A percentile compares a stretch with the other conserved stretches of the same genome.
Evolutionary conservation across 2,113 vertebrate species (phyloP).

Genomic region (Channa maculata): DNA sequence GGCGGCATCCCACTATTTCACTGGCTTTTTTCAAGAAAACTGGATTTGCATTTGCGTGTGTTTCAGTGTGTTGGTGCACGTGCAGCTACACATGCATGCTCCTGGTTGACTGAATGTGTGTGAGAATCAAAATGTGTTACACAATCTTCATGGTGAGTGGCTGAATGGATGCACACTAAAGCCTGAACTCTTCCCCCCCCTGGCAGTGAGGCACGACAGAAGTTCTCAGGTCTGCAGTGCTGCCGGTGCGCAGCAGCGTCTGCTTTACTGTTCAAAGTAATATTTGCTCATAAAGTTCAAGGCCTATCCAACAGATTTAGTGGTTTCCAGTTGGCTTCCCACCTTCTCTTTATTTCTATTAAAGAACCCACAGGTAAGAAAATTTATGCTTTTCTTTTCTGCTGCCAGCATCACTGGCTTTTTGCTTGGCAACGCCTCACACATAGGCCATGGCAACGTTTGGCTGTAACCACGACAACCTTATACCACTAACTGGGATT

Average conservation of each 20-base stretch:
- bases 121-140: constrained; percentile 42
- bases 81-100: constrained; percentile 37
- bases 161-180: constrained; percentile 43
- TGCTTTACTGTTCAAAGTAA: constrained; percentile 35
- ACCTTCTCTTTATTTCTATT: constrained; percentile 20
- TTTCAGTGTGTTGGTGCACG: constrained; percentile 15
- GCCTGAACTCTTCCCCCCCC: constrained; percentile 28
- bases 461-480: constrained; percentile 44
- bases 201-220: constrained; percentile 14
- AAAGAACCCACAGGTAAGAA: constrained; percentile 39
- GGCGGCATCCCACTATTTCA: constrained; percentile 63
- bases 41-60: constrained; percentile 43
- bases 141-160: constrained; percentile 37
- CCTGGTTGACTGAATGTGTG: constrained; percentile 38
- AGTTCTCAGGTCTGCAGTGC: constrained; percentile 12
- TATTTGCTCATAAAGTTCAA: constrained; percentile 42
- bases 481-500: constrained; percentile 39
- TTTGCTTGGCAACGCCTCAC: constrained; percentile 23
- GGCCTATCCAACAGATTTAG: constrained; percentile 31
- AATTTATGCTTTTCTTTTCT: constrained; percentile 26
- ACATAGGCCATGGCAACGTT: constrained; percentile 26
- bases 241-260: constrained; percentile 35
- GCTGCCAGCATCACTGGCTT: constrained; percentile 3
- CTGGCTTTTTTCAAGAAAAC: constrained; percentile 53
- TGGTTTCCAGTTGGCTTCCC: constrained; percentile 50